Base-by-base conservation (phyloP, 2,113 vertebrate species). In the Zeus faber region DNA sequence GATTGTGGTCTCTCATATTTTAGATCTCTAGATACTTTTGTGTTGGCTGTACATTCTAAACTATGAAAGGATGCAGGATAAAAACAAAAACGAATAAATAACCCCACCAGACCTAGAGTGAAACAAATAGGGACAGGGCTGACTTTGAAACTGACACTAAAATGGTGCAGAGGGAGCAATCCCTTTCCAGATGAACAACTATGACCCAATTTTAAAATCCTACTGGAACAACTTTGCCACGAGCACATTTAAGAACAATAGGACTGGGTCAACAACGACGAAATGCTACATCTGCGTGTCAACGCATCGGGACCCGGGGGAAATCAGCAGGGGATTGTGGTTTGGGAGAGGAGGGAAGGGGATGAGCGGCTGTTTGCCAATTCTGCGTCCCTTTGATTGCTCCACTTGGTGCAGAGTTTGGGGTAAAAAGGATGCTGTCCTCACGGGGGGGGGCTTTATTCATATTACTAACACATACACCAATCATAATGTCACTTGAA, bases 401-500 rank as follows among this genome's bases (percentile, higher is more conserved):
- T 76, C 77, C 49, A 79, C 79, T 72, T 65, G 54, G 49, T 73
- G 51, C 60, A 54, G 20, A 24, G 31, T 49, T 59, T 64, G 80
- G 73, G 70, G 67, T 18, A 27, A 18, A 13, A 22, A 18, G 62
- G 71, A 80, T 72, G 44, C 72, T 73, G 67, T 86, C 83, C 83
- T 88, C 86, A 86, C 82, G 76, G 53, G 72, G 54, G 48, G 60
- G 58, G 58, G 68, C 74, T 82, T 80, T 58, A 79, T 71, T 80
- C 61, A 81, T 62, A 67, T 80, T 59, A 47, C 71, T 81, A 5
- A 24, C 35, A 54, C 72, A 75, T 67, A 74, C 43, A 62, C 64
- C 70, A 82, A 65, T 3, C 13, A 43, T 47, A 45, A 65, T 48
- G 67, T 74, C 73, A 81, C 18, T 53, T 66, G 62, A 39, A 63